Evolutionary conservation across 2,113 vertebrate species (phyloP).

Genomic region (Morone chrysops): DNA sequence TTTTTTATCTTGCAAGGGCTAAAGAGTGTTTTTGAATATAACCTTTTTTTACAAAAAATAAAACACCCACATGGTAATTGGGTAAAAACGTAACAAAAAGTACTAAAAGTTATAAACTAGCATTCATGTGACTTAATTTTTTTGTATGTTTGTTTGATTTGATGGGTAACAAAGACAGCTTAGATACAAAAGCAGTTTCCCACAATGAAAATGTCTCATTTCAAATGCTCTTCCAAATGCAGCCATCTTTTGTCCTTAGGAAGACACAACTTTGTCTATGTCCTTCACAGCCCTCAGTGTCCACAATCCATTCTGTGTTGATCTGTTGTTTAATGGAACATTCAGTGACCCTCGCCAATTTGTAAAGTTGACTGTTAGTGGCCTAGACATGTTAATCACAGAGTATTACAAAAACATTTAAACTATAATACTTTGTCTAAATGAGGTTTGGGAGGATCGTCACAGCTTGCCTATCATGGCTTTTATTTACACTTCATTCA

Average conservation of each 20-base stretch:
- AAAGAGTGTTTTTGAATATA: background rate
- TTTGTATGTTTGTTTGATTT: no score
- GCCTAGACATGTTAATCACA: no score
- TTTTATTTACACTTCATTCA: no score
- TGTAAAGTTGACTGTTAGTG: background rate
- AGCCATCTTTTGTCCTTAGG: background rate
- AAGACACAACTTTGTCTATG: background rate
- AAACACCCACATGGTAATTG: background rate
- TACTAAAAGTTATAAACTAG: background rate
- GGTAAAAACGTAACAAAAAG: background rate
- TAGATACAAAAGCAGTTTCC: background rate
- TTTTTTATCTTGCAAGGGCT: background rate
- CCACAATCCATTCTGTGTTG: background rate
- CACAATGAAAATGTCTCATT: background rate
- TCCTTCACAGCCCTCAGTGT: background rate
- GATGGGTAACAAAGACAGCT: background rate
- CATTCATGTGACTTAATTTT: no score
- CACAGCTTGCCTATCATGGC: no score
- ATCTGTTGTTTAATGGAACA: background rate
- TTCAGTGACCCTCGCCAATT: background rate
- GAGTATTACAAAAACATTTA: no score
- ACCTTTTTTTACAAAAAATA: no score
- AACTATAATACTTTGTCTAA: no score
- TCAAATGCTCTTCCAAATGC: background rate
- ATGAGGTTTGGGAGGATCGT: no score